These are phyloP conservation scores for Ramazzottius varieornatus DNA, from an alignment of 2,888 invertebrate species.

Conservation along the genomic window DNA sequence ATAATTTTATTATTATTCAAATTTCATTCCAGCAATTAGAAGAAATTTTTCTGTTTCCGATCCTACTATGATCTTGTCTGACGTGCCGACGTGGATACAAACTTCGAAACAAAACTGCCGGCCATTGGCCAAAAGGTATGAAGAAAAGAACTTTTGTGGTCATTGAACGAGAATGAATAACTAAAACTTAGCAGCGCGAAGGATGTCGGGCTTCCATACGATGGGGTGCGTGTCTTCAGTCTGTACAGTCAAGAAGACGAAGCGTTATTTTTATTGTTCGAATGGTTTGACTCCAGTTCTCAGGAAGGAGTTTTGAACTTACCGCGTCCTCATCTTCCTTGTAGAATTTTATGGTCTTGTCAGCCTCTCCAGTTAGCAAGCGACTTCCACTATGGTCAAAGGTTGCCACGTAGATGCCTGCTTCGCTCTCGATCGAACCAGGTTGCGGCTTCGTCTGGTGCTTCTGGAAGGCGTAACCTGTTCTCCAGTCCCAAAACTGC, in stretches of 20 bases:
- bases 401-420: constrained; percentile 79
- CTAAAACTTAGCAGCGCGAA: constrained; percentile 1
- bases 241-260: constrained; percentile 22
- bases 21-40: too few relatives aligned
- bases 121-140: too few relatives aligned
- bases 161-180: too few relatives aligned
- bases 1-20: too few relatives aligned
- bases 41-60: too few relatives aligned
- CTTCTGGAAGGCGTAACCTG: constrained; percentile 92
- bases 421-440: constrained; percentile 96
- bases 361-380: constrained; percentile 84
- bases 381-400: constrained; percentile 84
- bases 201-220: constrained; percentile 84
- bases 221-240: constrained; percentile 85
- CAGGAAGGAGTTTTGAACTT: constrained; percentile 14
- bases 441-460: constrained; percentile 62
- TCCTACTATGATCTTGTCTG: too few relatives aligned
- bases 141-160: too few relatives aligned
- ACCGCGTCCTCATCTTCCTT: constrained; percentile 77
- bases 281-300: not conserved
- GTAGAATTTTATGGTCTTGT: constrained; percentile 96
- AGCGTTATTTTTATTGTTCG: too few relatives aligned
- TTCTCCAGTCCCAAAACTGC: constrained; percentile 95
- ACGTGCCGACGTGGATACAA: too few relatives aligned
- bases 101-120: too few relatives aligned